Percentiles rank a stretch among this genome's conserved stretches.
phyloP scores from a whole-genome alignment of 2,888 invertebrate species.

The Cotesia congregata region DNA sequence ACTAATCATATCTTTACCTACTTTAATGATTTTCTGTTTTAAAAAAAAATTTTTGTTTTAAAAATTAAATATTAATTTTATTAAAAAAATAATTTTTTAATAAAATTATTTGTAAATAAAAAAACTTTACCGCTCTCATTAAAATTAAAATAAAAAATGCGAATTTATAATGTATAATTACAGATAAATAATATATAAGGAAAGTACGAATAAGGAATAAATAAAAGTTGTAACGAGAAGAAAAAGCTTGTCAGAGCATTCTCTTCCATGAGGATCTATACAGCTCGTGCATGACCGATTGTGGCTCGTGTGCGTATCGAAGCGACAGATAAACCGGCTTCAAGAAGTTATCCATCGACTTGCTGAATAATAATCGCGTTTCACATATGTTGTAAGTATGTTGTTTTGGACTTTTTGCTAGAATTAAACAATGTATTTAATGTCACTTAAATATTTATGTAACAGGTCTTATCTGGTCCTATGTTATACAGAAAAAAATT shows the following conservation, averaged over 20 bases:
- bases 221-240: background rate
- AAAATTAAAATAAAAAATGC: conserved; percentile 10
- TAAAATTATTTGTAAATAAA: no score
- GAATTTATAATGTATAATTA: background rate
- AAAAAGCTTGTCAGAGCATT: background rate
- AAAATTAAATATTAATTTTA: no score
- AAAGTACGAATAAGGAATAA: conserved; percentile 5
- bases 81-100: no score
- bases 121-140: background rate
- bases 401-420: background rate
- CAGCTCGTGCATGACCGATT: conserved; percentile 38
- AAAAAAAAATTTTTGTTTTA: no score
- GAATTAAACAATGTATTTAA: conserved; percentile 16
- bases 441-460: background rate
- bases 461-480: background rate
- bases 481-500: no score
- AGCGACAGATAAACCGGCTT: conserved; percentile 31
- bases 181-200: background rate
- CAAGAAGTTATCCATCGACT: conserved; percentile 35
- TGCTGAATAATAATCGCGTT: conserved; percentile 39
- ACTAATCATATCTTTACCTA: no score
- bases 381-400: background rate
- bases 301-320: conserved; percentile 31
- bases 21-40: no score
- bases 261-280: conserved; percentile 1